Evolutionary conservation across 2,113 vertebrate species (phyloP).

Genomic region (Pholis gunnellus): DNA sequence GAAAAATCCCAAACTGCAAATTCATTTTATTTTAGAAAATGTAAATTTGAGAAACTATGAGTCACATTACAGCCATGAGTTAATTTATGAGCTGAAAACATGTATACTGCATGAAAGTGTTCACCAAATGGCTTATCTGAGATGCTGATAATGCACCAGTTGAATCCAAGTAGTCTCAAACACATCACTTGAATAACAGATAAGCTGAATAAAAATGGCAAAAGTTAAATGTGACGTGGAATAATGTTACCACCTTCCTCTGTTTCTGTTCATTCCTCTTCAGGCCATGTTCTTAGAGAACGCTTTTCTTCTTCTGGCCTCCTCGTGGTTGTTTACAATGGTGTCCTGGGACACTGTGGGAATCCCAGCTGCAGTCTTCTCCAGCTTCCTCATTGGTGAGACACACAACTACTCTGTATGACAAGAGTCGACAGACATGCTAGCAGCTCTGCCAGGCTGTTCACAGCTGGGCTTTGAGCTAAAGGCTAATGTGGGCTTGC

Average conservation of each 20-base stretch:
- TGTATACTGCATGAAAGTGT: background rate
- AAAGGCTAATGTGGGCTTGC: background rate
- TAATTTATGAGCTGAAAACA: constrained; percentile 1
- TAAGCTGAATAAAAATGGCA: background rate
- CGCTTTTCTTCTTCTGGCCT: constrained; percentile 84
- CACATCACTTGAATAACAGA: background rate
- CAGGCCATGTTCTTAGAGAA: constrained; percentile 85
- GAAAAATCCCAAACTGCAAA: background rate
- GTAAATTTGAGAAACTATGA: background rate
- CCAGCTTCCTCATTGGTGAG: constrained; percentile 88
- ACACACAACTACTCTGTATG: background rate
- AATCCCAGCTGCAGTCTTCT: constrained; percentile 78
- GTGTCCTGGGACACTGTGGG: constrained; percentile 82
- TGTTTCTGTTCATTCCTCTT: constrained; percentile 15
- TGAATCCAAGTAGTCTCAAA: background rate
- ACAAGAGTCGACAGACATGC: background rate
- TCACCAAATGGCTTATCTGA: background rate
- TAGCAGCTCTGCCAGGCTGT: background rate
- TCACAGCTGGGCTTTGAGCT: background rate
- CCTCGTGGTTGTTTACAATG: constrained; percentile 84
- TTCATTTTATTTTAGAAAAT: background rate
- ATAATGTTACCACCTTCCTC: background rate
- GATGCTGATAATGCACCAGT: background rate
- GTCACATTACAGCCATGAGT: background rate
- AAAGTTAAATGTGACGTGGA: background rate